Percentiles rank a stretch among this genome's conserved stretches.
Conservation (phyloP, 2,113 vertebrate species). For the Lepisosteus osseus region DNA sequence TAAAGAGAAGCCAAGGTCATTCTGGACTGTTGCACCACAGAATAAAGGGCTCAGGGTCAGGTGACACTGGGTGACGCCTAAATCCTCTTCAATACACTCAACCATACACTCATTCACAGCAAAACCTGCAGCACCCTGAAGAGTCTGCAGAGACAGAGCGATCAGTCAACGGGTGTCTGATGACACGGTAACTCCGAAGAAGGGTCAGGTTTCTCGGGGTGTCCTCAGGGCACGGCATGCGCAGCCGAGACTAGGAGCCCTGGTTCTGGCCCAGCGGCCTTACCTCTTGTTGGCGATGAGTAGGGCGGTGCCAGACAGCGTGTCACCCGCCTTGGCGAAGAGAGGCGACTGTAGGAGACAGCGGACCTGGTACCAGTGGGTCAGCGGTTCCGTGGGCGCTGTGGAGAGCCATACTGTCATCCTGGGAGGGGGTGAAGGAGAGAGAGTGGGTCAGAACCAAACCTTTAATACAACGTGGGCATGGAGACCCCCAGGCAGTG, state of each 20-base stretch:
- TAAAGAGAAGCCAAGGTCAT: not conserved
- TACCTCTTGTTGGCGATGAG: slow-evolving; percentile 92
- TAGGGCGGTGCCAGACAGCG: slow-evolving; percentile 86
- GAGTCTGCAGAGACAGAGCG: too few species aligned
- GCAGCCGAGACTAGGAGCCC: not conserved
- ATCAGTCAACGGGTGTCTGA: too few species aligned
- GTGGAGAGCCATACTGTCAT: slow-evolving; percentile 93
- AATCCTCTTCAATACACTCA: not conserved
- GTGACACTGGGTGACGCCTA: too few species aligned
- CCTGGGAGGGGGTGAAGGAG: slow-evolving; percentile 47
- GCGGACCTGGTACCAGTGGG: slow-evolving; percentile 95
- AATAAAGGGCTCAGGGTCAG: not conserved
- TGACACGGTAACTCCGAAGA: too few species aligned
- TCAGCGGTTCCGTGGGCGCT: slow-evolving; percentile 89
- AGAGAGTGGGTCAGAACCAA: not conserved
- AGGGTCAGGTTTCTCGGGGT: too few species aligned
- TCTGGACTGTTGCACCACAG: not conserved
- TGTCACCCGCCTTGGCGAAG: slow-evolving; percentile 91
- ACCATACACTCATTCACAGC: not conserved
- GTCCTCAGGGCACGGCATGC: too few species aligned
- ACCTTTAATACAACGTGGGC: too few species aligned
- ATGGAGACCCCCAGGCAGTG: too few species aligned
- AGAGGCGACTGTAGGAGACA: slow-evolving; percentile 92
- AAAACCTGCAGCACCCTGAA: not conserved
- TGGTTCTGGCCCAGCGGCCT: not conserved